Evolutionary conservation across 2,113 vertebrate species (phyloP).

Genomic region (Machaerirhynchus nigripectus): DNA sequence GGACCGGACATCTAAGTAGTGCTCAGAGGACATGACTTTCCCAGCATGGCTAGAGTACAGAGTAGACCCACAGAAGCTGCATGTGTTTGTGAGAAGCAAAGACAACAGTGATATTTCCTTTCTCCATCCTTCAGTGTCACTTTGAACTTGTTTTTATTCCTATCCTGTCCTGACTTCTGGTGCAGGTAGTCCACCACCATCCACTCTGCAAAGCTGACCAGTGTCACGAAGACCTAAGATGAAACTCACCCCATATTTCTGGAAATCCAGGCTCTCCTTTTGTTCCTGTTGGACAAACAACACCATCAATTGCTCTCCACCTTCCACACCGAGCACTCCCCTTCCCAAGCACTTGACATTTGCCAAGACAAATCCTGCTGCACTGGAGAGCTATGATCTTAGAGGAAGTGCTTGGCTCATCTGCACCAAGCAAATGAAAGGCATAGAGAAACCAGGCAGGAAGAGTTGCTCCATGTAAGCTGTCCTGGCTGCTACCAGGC

Average conservation of each 20-base stretch:
- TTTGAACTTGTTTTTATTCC: not conserved
- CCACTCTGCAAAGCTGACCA: not conserved
- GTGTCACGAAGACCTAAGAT: not conserved
- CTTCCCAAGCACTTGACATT: not conserved
- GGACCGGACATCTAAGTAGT: not conserved
- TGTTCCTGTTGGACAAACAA: not conserved
- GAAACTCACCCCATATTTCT: conserved; percentile 13
- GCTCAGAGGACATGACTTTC: not conserved
- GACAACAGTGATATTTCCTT: not conserved
- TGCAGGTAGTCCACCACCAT: not conserved
- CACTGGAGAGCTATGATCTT: not conserved
- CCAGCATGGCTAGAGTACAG: not conserved
- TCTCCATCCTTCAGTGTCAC: not conserved
- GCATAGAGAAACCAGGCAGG: not conserved
- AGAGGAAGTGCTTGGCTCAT: not conserved
- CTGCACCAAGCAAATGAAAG: not conserved
- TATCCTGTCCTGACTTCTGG: not conserved
- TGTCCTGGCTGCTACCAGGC: not conserved
- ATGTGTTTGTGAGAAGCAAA: not conserved
- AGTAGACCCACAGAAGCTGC: not conserved
- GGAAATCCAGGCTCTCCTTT: conserved; percentile 40
- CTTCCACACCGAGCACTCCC: not conserved
- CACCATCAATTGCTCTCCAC: not conserved
- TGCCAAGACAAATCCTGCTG: not conserved
- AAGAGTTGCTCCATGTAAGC: not conserved